Percentiles rank a stretch among this genome's conserved stretches.
Conservation (phyloP, 1,140 invertebrate species). For the Andricus grossulariae region DNA sequence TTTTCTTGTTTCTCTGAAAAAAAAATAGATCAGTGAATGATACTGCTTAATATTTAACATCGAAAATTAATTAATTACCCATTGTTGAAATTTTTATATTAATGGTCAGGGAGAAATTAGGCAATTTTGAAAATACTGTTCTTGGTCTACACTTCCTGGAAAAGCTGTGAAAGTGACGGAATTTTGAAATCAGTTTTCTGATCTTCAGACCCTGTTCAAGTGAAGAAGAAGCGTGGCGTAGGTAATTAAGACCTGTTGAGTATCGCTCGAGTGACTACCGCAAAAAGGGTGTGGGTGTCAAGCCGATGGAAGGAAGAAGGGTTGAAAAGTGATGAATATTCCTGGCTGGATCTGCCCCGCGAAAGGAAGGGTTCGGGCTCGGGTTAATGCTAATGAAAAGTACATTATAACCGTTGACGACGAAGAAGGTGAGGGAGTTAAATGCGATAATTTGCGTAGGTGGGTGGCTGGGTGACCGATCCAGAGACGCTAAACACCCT, state of each 20-base stretch:
- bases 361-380: slow-evolving; percentile 54
- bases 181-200: too few relatives aligned
- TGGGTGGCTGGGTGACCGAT: slow-evolving; percentile 65
- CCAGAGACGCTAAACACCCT: slow-evolving; percentile 62
- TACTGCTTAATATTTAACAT: too few relatives aligned
- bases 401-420: slow-evolving; percentile 63
- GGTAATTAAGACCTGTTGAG: slow-evolving; percentile 72
- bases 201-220: neutral
- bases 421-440: slow-evolving; percentile 56
- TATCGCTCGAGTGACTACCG: slow-evolving; percentile 51
- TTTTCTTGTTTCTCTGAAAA: too few relatives aligned
- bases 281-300: slow-evolving; percentile 52
- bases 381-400: slow-evolving; percentile 70
- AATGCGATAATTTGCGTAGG: slow-evolving; percentile 71
- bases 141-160: too few relatives aligned
- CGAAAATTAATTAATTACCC: too few relatives aligned
- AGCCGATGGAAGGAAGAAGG: slow-evolving; percentile 59
- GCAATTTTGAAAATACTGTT: too few relatives aligned
- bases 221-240: slow-evolving; percentile 33
- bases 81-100: too few relatives aligned
- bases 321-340: slow-evolving; percentile 70
- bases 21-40: too few relatives aligned
- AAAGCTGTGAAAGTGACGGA: too few relatives aligned
- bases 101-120: too few relatives aligned
- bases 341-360: slow-evolving; percentile 62